Evolutionary conservation across 1,140 invertebrate species (phyloP), one percentile per base, ranked within the genome.

Genomic region (Neodiprion lecontei): DNA sequence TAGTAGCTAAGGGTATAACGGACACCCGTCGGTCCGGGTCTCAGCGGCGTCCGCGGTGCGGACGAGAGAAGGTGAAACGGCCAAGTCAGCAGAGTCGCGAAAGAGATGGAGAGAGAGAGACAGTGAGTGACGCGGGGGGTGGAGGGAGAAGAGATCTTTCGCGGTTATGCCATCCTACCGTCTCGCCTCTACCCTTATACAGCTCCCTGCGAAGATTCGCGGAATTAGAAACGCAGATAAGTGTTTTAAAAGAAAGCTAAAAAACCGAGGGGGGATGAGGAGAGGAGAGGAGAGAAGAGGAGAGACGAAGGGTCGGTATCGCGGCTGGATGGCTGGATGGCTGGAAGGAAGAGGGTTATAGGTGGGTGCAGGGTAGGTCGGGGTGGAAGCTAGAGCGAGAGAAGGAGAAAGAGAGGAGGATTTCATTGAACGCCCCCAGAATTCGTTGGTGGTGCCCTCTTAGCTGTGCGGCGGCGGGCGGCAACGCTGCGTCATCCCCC

Each of bases 381-480:
- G 48, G 70, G 70, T 71, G 47, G 28, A 40, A 40, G 28, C 49
- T 48, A 71, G 67, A 68, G 67, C 21, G 67, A 69, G 67, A 70
- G 28, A 17, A 40, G 17, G 10, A 53, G 67, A 48, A 40, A n/a
- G 61, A 72, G 23, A 49, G 47, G 69, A 73, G 72, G 74, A 80
- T 83, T 81, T 83, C 83, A 86, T 86, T 81, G 85, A 87, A 86
- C 81, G 79, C 72, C 67, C 74, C 77, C 78, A 79, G 83, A 86
- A 86, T 80, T 83, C 79, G 78, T 81, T 79, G 78, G 85, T 85
- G 85, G 83, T 85, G 85, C 85, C 79, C 67, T 61, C 80, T 69
- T 73, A 77, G 74, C 79, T 83, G 80, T 82, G 82, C 83, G 80
- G 78, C 78, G 80, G n/a, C 11, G 47, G 73, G 74, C 73, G 72